Percentiles rank a stretch among this genome's conserved stretches.
Evolutionary conservation across 2,797 vertebrate genomes (phyloP).

Genomic region (Pseudotriccus pelzelni): DNA sequence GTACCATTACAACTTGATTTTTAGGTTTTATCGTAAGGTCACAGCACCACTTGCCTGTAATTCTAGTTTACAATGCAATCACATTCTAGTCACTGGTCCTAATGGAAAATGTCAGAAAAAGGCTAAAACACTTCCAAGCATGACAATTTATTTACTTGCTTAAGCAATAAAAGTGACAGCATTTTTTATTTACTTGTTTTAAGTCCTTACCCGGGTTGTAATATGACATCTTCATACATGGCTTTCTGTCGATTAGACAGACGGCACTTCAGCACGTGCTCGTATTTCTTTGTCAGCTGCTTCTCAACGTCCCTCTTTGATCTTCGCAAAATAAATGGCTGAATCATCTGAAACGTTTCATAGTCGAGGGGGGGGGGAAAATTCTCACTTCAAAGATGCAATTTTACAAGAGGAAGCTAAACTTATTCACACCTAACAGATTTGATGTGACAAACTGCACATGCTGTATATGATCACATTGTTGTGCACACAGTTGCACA

Average conservation of each 20-base stretch:
- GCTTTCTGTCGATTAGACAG: conserved; percentile 87
- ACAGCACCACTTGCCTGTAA: not conserved
- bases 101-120: not conserved
- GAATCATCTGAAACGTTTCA: conserved; percentile 83
- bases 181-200: not conserved
- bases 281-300: conserved; percentile 90
- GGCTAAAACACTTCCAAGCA: not conserved
- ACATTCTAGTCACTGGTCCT: not conserved
- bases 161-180: not conserved
- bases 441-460: not conserved
- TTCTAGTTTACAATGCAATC: not conserved
- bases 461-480: not conserved
- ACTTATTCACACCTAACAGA: not conserved
- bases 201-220: conserved; percentile 82
- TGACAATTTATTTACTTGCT: not conserved
- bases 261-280: conserved; percentile 90
- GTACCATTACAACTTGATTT: not conserved
- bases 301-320: conserved; percentile 92
- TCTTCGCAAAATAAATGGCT: conserved; percentile 89
- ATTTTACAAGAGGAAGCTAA: not conserved
- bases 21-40: not conserved
- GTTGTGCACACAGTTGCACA: not conserved
- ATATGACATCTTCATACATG: conserved; percentile 91
- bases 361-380: not conserved
- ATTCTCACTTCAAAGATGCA: not conserved